These are phyloP conservation scores for Hermaeophaga mercurialis DNA, from an alignment of 2,888 invertebrate species.

Conservation along the genomic window DNA sequence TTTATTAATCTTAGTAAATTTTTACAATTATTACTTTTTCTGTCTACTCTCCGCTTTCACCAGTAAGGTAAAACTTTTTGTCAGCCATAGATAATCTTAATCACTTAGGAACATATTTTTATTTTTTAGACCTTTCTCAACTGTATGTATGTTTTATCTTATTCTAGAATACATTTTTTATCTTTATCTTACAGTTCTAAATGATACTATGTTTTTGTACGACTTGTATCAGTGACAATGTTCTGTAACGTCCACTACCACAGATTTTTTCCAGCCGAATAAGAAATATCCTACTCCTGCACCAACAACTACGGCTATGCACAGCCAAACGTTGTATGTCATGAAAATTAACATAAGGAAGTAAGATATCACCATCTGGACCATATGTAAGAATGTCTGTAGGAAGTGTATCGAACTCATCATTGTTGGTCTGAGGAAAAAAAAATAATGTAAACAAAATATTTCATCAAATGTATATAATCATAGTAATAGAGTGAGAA, in stretches of 20 bases:
- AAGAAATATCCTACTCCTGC: constrained; percentile 92
- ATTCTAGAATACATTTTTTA: constrained; percentile 15
- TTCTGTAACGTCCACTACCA: constrained; percentile 92
- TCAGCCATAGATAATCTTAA: not conserved
- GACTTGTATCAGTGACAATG: constrained; percentile 78
- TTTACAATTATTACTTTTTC: too few species aligned
- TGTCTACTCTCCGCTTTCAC: not conserved
- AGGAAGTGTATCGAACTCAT: constrained; percentile 80
- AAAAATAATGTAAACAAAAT: not conserved
- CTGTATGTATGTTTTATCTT: constrained; percentile 15
- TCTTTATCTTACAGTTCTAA: constrained; percentile 33
- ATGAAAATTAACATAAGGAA: constrained; percentile 96
- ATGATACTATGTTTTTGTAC: constrained; percentile 21
- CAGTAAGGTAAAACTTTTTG: too few species aligned
- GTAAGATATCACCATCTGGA: constrained; percentile 90
- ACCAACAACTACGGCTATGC: constrained; percentile 85
- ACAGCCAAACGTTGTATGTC: constrained; percentile 96
- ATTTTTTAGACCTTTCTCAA: constrained; percentile 17
- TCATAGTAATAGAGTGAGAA: too few species aligned
- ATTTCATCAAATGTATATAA: too few species aligned
- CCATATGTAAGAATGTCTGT: constrained; percentile 86
- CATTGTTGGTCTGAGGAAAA: constrained; percentile 77
- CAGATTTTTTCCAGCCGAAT: constrained; percentile 94
- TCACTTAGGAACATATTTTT: not conserved
- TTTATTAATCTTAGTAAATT: too few species aligned